These are phyloP conservation scores for Anorthoa munda DNA, from an alignment of 2,888 invertebrate species.

Conservation along the genomic window DNA sequence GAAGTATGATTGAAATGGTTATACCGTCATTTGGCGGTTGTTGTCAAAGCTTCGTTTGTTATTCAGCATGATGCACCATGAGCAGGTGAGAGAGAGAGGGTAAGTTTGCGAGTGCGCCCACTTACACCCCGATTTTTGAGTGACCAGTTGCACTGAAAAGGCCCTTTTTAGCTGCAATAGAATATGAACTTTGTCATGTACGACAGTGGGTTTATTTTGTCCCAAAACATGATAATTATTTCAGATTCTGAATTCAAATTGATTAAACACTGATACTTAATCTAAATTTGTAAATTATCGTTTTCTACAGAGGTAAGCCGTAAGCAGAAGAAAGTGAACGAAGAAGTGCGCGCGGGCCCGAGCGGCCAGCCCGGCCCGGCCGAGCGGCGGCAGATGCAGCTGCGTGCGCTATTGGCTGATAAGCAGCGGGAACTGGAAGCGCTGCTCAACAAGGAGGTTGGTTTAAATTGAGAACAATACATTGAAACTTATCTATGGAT, in stretches of 20 bases:
- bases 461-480: too few relatives aligned
- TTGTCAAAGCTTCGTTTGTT: too few relatives aligned
- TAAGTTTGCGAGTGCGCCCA: too few relatives aligned
- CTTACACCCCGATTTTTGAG: neutral
- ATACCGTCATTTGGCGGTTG: too few relatives aligned
- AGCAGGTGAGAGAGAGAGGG: too few relatives aligned
- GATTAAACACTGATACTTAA: too few relatives aligned
- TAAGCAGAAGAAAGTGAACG: constrained; percentile 88
- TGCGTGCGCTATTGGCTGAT: constrained; percentile 91
- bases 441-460: constrained; percentile 92
- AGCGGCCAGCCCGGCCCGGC: constrained; percentile 80
- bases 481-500: too few relatives aligned
- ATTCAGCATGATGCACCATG: too few relatives aligned
- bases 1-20: too few relatives aligned
- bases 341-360: constrained; percentile 75
- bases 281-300: too few relatives aligned
- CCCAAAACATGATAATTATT: neutral
- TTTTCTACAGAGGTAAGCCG: constrained; percentile 74
- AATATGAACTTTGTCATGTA: neutral
- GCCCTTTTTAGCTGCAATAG: neutral
- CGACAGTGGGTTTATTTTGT: neutral
- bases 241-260: neutral
- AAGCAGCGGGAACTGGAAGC: constrained; percentile 93
- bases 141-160: neutral
- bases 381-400: constrained; percentile 89